Percentiles rank a stretch among this genome's conserved stretches.
Evolutionary conservation across 2,113 vertebrate genomes (phyloP).

Genomic region (Mastomys coucha): DNA sequence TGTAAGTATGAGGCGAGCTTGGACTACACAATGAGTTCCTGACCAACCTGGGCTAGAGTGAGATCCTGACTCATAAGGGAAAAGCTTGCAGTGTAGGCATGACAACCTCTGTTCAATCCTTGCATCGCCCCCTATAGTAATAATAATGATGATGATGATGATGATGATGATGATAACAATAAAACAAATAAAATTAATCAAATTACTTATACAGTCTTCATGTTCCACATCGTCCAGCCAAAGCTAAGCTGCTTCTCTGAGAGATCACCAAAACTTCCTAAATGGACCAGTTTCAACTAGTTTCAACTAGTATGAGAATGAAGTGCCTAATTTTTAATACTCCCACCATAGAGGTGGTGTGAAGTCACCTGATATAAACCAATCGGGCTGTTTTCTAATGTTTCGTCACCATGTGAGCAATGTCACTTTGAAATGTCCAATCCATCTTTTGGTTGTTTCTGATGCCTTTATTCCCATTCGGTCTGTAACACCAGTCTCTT

Average conservation of each 20-base stretch:
- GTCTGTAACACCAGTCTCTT: not conserved
- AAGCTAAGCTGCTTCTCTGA: not conserved
- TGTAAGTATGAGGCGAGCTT: not conserved
- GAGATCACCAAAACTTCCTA: not conserved
- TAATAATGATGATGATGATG: not conserved
- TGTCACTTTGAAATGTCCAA: not conserved
- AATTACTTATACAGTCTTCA: not conserved
- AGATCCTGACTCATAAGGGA: not conserved
- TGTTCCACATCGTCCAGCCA: not conserved
- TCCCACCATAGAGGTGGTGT: not conserved
- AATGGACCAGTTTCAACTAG: not conserved
- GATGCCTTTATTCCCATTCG: not conserved
- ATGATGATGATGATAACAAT: not conserved
- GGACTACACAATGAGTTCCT: not conserved
- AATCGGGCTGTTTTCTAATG: not conserved
- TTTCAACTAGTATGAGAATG: not conserved
- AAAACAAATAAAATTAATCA: not conserved
- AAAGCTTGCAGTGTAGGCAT: not conserved
- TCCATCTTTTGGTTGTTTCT: not conserved
- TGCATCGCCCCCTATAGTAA: fast-evolving
- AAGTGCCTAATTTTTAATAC: not conserved
- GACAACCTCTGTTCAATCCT: not conserved
- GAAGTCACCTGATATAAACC: not conserved
- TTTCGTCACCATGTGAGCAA: not conserved
- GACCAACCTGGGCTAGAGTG: not conserved